phyloP scores from a whole-genome alignment of 2,888 invertebrate species.

The Antheraea yamamai region DNA sequence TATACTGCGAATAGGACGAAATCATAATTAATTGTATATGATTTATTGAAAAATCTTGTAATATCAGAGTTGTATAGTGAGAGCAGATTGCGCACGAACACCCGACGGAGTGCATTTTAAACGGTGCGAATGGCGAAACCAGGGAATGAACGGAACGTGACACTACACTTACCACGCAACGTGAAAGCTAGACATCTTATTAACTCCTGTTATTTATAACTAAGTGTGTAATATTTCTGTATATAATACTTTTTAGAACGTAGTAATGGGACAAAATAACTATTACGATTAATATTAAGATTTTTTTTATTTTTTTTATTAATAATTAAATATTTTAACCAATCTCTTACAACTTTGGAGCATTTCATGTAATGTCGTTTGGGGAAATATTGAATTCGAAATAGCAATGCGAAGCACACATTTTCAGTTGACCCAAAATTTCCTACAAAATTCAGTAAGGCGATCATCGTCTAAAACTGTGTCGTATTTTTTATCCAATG shows the following conservation, averaged over 20 bases:
- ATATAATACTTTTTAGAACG: slow-evolving; percentile 15
- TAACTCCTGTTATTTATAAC: slow-evolving; percentile 70
- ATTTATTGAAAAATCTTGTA: slow-evolving; percentile 37
- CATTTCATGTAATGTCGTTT: neutral
- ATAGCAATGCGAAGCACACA: neutral
- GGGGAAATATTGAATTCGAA: neutral
- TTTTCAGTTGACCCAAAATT: neutral
- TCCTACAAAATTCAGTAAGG: neutral
- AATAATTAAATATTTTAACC: slow-evolving; percentile 56
- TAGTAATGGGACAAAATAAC: slow-evolving; percentile 42
- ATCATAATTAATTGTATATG: neutral
- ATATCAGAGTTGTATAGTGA: slow-evolving; percentile 47
- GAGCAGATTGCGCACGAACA: slow-evolving; percentile 56
- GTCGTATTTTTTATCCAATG: neutral
- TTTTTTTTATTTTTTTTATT: slow-evolving; percentile 75
- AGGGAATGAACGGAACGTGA: slow-evolving; percentile 74
- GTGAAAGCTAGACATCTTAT: slow-evolving; percentile 74
- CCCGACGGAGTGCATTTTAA: slow-evolving; percentile 65
- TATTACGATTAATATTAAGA: slow-evolving; percentile 65
- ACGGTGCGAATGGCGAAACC: slow-evolving; percentile 70
- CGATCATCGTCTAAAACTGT: neutral
- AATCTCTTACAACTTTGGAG: neutral
- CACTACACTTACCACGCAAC: slow-evolving; percentile 73
- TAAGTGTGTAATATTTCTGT: slow-evolving; percentile 41
- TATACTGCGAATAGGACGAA: neutral